phyloP scores from a whole-genome alignment of 2,888 invertebrate species.

The Platerodrilus igneus region DNA sequence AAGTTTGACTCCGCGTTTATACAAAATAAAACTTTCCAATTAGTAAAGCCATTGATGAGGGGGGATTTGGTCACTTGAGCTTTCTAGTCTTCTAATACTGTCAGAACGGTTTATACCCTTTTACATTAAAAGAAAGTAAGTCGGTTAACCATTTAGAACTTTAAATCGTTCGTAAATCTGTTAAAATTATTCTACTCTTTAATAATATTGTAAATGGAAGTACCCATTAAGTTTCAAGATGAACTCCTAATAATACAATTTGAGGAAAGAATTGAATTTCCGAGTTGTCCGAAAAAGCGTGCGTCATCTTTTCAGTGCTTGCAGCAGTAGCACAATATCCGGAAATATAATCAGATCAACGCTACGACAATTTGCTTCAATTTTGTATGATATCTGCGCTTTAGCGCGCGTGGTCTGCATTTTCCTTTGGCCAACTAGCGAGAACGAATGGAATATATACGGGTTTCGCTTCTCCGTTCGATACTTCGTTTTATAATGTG shows the following conservation, averaged over 20 bases:
- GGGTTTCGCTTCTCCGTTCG: constrained; percentile 31
- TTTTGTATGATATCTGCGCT: constrained; percentile 45
- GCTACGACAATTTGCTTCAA: constrained; percentile 45
- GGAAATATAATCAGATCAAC: constrained; percentile 44
- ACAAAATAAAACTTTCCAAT: no score
- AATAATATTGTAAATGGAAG: no score
- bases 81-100: no score
- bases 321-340: constrained; percentile 34
- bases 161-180: no score
- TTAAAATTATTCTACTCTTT: no score
- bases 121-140: no score
- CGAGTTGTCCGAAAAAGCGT: constrained; percentile 22
- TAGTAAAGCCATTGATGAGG: no score
- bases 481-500: constrained; percentile 46
- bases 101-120: no score
- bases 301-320: constrained; percentile 29
- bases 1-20: no score
- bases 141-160: no score
- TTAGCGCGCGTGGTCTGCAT: constrained; percentile 44
- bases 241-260: constrained; percentile 1
- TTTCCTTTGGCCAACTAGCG: no score
- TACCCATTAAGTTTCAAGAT: background rate
- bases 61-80: no score
- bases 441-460: constrained; percentile 11
- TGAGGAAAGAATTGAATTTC: constrained; percentile 22